phyloP scores from a whole-genome alignment of 2,888 invertebrate species.

The Amblyjoppa fuscipennis region DNA sequence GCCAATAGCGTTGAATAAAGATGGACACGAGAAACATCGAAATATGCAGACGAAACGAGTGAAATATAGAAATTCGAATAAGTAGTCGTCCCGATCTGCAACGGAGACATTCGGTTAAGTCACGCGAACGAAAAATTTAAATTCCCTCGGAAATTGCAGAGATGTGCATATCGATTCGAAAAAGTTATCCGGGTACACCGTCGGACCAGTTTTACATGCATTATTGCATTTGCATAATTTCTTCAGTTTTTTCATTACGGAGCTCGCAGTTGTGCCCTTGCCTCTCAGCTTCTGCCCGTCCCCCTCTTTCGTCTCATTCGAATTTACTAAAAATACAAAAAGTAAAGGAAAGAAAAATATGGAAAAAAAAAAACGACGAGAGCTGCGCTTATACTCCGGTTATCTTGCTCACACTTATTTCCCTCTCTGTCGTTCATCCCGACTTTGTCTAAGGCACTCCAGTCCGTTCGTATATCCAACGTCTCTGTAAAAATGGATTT shows the following conservation, averaged over 20 bases:
- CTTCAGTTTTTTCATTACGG: constrained; percentile 78
- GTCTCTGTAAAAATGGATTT: constrained; percentile 79
- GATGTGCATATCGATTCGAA: constrained; percentile 73
- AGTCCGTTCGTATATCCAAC: constrained; percentile 20
- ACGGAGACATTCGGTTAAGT: not conserved
- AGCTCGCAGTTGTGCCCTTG: constrained; percentile 31
- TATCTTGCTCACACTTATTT: constrained; percentile 68
- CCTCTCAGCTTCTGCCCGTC: not conserved
- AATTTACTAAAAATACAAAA: constrained; percentile 35
- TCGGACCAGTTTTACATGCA: constrained; percentile 75
- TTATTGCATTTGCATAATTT: constrained; percentile 81
- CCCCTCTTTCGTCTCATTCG: not conserved
- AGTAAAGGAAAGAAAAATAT: not conserved
- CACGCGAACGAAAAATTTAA: not conserved
- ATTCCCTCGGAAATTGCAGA: constrained; percentile 2
- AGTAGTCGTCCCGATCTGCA: not conserved
- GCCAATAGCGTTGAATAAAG: not conserved
- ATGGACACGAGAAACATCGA: not conserved
- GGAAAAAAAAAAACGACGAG: not conserved
- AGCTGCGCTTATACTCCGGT: constrained; percentile 27
- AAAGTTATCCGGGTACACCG: constrained; percentile 69
- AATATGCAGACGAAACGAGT: not conserved
- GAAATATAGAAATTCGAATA: constrained; percentile 5
- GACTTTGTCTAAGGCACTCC: constrained; percentile 14
- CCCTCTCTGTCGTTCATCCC: constrained; percentile 36